phyloP scores from a whole-genome alignment of 2,888 invertebrate genomes.

The Byasa hedistus region DNA sequence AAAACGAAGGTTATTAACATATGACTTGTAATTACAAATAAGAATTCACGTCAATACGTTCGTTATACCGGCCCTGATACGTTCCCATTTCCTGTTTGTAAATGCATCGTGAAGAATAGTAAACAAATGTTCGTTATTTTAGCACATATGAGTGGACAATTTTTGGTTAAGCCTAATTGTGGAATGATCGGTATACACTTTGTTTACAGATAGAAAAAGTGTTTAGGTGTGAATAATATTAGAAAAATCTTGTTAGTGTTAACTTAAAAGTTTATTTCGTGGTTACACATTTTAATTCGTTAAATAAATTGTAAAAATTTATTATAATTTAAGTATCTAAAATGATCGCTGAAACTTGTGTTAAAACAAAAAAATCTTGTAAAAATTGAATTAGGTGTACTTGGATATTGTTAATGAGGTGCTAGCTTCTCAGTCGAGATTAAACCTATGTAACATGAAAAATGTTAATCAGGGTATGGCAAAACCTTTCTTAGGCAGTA shows the following conservation, averaged over 20 bases:
- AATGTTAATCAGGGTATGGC: background rate
- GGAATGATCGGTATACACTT: background rate
- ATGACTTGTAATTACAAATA: conserved; percentile 11
- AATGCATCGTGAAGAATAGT: conserved; percentile 19
- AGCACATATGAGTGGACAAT: background rate
- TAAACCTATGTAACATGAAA: background rate
- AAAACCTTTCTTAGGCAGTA: background rate
- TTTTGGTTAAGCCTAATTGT: background rate
- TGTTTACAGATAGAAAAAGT: too few species aligned
- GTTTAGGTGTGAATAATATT: too few species aligned
- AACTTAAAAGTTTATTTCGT: too few species aligned
- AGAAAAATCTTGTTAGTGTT: too few species aligned
- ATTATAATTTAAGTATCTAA: too few species aligned
- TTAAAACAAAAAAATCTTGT: too few species aligned
- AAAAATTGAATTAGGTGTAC: too few species aligned
- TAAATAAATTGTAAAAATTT: too few species aligned
- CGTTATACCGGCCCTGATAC: conserved; percentile 18
- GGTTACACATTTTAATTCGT: too few species aligned
- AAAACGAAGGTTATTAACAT: conserved; percentile 7
- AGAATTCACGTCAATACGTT: conserved; percentile 20
- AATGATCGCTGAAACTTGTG: too few species aligned
- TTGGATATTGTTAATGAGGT: too few species aligned
- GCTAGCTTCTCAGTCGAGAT: too few species aligned
- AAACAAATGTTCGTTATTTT: background rate
- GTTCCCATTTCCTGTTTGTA: conserved; percentile 9